Base-by-base conservation (phyloP, 2,797 vertebrate species). In the Denticeps clupeoides region DNA sequence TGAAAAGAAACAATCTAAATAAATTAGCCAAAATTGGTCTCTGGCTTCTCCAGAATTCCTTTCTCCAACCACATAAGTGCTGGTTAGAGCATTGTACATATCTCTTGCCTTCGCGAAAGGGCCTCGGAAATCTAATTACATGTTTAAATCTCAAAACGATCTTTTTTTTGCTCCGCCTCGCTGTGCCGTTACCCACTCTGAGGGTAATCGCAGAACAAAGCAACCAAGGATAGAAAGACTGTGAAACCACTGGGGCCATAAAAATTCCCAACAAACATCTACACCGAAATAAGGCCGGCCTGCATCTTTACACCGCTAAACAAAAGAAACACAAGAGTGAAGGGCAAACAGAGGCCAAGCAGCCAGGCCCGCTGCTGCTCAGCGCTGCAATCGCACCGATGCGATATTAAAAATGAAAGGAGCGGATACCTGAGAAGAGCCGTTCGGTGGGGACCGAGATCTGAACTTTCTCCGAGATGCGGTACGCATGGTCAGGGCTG, bases 391-490 rank as follows among this genome's bases (percentile, higher is more conserved):
- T 33, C 6, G 7, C 15, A 8, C 18, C 6, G 11, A 10, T n/a
- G n/a, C n/a, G n/a, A n/a, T n/a, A n/a, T 2, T 26, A 3, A 10
- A 3, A 9, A 9, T 9, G 27, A 13, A 13, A 18, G 16, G 35
- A 10, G 8, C 11, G 18, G 35, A 6, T 69, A 93, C 91, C 86
- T 81, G 89, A 74, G 72, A 96, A 94, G 54, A 96, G 86, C 67
- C 93, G 89, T 60, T 87, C 86, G 42, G 91, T 94, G 59, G 91
- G 91, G 22, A 89, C 89, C 0, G 89, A 91, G 74, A 96, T 84
- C 75, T 94, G 90, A 33, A 90, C 90, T 56, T 82, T 87, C 54
- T 88, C 86, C 47, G 70, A 72, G 65, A 94, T 82, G 37, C 86
- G 82, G 77, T 83, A 95, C 58, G 91, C 89, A 45, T 85, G 79